phyloP scores from a whole-genome alignment of 2,888 invertebrate species.

The Tetropium fuscum region DNA sequence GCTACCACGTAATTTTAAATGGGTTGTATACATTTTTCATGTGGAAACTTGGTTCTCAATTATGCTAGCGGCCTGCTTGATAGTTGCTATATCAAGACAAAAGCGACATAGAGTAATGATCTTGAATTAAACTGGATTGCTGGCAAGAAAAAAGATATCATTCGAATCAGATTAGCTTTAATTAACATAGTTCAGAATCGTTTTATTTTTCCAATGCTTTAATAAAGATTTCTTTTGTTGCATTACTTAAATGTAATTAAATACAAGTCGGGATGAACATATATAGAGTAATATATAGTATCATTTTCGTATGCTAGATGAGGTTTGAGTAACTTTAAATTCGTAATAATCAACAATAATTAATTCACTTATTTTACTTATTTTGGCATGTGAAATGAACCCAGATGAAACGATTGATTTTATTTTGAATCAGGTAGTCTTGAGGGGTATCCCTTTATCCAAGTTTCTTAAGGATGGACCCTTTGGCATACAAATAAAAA shows the following conservation, averaged over 20 bases:
- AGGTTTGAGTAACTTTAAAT: too few relatives aligned
- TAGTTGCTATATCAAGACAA: slow-evolving; percentile 43
- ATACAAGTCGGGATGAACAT: too few relatives aligned
- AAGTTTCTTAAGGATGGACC: too few relatives aligned
- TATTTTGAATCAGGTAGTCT: too few relatives aligned
- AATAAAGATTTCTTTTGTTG: slow-evolving; percentile 27
- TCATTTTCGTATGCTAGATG: too few relatives aligned
- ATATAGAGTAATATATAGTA: too few relatives aligned
- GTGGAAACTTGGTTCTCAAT: slow-evolving; percentile 46
- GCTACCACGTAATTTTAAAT: slow-evolving; percentile 35
- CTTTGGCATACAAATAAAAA: too few relatives aligned
- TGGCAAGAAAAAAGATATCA: slow-evolving; percentile 52
- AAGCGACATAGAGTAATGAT: slow-evolving; percentile 53
- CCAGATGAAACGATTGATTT: too few relatives aligned
- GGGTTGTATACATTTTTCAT: slow-evolving; percentile 42
- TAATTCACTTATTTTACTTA: too few relatives aligned
- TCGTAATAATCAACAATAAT: too few relatives aligned
- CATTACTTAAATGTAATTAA: slow-evolving; percentile 22
- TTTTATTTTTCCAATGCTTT: slow-evolving; percentile 34
- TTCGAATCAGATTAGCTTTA: slow-evolving; percentile 55
- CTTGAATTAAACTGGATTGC: slow-evolving; percentile 51
- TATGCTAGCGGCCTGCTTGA: slow-evolving; percentile 47
- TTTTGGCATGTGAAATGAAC: too few relatives aligned
- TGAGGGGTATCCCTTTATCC: too few relatives aligned
- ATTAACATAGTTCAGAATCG: slow-evolving; percentile 52